A percentile compares a stretch with the other conserved stretches of the same genome.
Conservation (phyloP, 2,797 vertebrate species). For the Macropus fuliginosus region DNA sequence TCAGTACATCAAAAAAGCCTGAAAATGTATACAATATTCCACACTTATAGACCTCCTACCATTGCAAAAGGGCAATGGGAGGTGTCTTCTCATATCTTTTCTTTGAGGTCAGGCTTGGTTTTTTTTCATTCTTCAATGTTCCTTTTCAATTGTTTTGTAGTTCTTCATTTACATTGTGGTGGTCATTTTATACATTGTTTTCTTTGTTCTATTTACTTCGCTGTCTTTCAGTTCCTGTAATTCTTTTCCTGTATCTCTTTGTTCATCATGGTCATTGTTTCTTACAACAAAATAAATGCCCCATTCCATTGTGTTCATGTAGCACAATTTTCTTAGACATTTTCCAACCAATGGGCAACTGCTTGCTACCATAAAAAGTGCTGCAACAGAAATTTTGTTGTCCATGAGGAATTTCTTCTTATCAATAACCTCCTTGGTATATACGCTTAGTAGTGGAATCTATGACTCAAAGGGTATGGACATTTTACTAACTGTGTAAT, state of each 20-base stretch:
- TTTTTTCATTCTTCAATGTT: not conserved
- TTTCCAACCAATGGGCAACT: not conserved
- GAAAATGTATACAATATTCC: not conserved
- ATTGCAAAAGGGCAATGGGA: not conserved
- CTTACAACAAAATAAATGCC: not conserved
- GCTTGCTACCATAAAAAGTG: not conserved
- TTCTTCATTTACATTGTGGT: not conserved
- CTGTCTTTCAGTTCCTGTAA: not conserved
- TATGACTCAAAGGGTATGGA: not conserved
- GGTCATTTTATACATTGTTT: not conserved
- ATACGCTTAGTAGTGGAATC: not conserved
- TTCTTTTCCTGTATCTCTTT: not conserved
- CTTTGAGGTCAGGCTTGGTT: not conserved
- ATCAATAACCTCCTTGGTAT: not conserved
- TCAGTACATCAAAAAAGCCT: not conserved
- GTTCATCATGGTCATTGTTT: not conserved
- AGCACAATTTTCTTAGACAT: not conserved
- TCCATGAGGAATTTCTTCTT: not conserved
- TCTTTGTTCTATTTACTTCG: not conserved
- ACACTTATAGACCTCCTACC: not conserved
- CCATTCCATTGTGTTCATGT: not conserved
- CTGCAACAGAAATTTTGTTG: not conserved
- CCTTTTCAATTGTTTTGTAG: not conserved
- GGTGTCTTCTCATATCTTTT: not conserved
- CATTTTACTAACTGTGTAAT: not conserved